Conservation (phyloP, 2,888 invertebrate genomes). For the Invenusta paracnida region DNA sequence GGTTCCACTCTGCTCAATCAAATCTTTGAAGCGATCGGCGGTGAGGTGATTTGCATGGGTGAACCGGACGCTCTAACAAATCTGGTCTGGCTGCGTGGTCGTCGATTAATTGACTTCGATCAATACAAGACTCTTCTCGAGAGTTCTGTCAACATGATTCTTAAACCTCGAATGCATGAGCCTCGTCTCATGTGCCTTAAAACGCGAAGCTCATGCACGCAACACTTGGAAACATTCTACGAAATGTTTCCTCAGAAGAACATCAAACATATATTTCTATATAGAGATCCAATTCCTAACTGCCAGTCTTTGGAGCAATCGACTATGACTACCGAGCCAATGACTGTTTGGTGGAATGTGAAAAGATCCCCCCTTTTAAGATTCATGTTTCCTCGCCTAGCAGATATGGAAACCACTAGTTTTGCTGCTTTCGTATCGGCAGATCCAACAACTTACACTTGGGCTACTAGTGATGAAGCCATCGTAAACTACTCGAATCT, state of each 20-base stretch:
- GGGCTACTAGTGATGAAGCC: background rate
- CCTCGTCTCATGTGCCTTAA: background rate
- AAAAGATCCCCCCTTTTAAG: background rate
- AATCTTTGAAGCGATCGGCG: slow-evolving; percentile 50
- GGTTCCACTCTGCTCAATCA: slow-evolving; percentile 52
- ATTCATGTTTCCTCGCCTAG: background rate
- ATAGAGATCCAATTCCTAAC: background rate
- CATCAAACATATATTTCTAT: background rate
- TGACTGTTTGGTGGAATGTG: background rate
- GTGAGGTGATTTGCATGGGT: slow-evolving; percentile 49
- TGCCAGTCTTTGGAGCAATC: background rate
- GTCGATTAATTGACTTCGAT: background rate
- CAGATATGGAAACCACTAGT: background rate
- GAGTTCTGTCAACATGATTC: background rate
- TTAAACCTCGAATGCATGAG: background rate
- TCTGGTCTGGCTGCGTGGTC: background rate
- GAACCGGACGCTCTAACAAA: slow-evolving; percentile 53
- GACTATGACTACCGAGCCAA: background rate
- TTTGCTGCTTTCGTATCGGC: background rate
- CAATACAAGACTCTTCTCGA: background rate
- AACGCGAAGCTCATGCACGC: background rate
- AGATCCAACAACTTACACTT: background rate
- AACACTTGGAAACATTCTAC: background rate
- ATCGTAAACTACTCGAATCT: background rate
- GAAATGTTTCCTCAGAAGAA: background rate